Base-by-base conservation (phyloP, 2,113 vertebrate species). In the Thunnus thynnus region DNA sequence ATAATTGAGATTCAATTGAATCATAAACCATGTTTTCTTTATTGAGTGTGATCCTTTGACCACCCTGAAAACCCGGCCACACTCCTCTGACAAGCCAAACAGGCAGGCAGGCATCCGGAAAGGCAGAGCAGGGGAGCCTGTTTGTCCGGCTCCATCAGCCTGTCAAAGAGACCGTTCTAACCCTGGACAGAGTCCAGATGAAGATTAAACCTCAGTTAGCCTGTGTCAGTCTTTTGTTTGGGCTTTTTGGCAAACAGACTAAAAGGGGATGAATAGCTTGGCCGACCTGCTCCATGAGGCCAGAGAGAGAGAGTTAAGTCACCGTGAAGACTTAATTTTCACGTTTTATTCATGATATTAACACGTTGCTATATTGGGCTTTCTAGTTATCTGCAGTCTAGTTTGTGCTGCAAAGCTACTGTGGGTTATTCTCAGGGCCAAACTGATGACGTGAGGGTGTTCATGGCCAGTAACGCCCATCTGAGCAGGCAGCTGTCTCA, bases 151-250 rank as follows among this genome's bases (percentile, higher is more conserved):
- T 84, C 86, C 80, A 61, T 85, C 84, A 69, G 72, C 64, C 81
- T 76, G 86, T 82, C 77, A 65, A 32, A 84, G 76, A 72, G 61
- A 76, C 71, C 36, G 72, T 58, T 90, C 80, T 86, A 78, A 82
- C 83, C 76, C 83, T 93, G 94, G 94, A 92, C 16, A 3, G 14
- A 16, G 82, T 92, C 92, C 93, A 94, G 76, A 67, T 20, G 80
- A 76, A 91, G 93, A 93, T 93, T 93, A 93, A 82, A 82, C 20
- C 86, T 81, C 82, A 46, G 78, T 92, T 89, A 82, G 80, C 68
- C 87, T 86, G 77, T 84, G 88, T 77, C 86, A 71, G 30, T 72
- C 90, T 91, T 82, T 91, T 84, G 81, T 88, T 81, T 67, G 58
- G 51, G 62, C 67, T 90, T 92, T 92, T 77, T 88, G 86, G 81